Evolutionary conservation across 1,140 invertebrate species (phyloP).

Genomic region (Wiebesia pumilae): DNA sequence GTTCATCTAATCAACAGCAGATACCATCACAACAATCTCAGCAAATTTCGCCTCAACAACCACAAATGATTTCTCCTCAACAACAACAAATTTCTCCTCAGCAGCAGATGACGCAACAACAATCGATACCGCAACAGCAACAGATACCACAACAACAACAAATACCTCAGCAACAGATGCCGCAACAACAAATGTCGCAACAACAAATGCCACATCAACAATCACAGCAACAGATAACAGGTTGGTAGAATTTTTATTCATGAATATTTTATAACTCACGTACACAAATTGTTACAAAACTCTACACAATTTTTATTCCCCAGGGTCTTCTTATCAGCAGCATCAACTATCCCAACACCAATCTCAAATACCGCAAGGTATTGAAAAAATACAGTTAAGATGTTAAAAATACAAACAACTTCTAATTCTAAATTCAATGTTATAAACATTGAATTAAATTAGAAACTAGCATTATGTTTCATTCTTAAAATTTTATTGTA

Average conservation of each 20-base stretch:
- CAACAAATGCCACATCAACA: slow-evolving; percentile 40
- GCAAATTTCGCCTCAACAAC: slow-evolving; percentile 45
- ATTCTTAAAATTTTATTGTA: not conserved
- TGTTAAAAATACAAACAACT: slow-evolving; percentile 4
- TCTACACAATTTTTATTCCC: slow-evolving; percentile 34
- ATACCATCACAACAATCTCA: slow-evolving; percentile 33
- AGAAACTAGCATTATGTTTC: not conserved
- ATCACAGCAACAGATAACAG: slow-evolving; percentile 21
- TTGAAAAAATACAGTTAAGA: slow-evolving; percentile 12
- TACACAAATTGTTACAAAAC: not conserved
- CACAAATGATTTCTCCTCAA: slow-evolving; percentile 48
- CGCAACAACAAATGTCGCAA: slow-evolving; percentile 41
- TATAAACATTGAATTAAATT: not conserved
- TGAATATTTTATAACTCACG: not conserved
- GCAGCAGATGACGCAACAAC: not conserved
- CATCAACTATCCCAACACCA: slow-evolving; percentile 51
- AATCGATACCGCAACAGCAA: slow-evolving; percentile 32
- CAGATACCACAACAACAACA: slow-evolving; percentile 51
- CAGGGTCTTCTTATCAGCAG: slow-evolving; percentile 54
- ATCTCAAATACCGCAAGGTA: slow-evolving; percentile 53
- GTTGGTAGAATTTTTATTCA: slow-evolving; percentile 13
- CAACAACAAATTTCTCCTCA: slow-evolving; percentile 42
- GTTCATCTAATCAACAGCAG: slow-evolving; percentile 32
- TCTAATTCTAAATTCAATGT: not conserved
- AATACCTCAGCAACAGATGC: slow-evolving; percentile 50